Conservation (phyloP, 2,888 invertebrate genomes). For the Eilema depressum region DNA sequence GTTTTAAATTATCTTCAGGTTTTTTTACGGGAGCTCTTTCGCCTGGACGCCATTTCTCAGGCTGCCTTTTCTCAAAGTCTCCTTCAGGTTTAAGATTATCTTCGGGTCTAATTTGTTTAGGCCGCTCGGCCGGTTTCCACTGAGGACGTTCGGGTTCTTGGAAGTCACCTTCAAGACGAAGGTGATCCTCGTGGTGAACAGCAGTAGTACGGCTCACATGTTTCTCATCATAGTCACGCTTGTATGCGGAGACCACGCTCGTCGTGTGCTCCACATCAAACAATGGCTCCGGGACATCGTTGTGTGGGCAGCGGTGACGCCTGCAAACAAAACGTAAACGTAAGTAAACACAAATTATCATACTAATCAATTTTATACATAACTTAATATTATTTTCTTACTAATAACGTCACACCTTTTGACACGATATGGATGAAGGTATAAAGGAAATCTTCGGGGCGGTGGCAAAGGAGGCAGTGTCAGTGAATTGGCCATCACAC, state of each 20-base stretch:
- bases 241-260: constrained; percentile 88
- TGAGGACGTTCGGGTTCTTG: constrained; percentile 82
- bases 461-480: constrained; percentile 80
- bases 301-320: constrained; percentile 94
- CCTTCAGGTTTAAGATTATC: constrained; percentile 88
- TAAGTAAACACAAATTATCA: not conserved
- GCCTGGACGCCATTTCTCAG: constrained; percentile 81
- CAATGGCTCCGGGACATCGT: constrained; percentile 88
- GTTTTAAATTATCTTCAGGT: constrained; percentile 85
- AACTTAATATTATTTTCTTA: not conserved
- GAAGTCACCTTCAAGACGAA: constrained; percentile 91
- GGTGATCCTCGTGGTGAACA: constrained; percentile 90
- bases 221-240: constrained; percentile 89
- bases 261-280: constrained; percentile 86
- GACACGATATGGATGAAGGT: constrained; percentile 77
- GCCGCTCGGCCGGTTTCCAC: constrained; percentile 87
- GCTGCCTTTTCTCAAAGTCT: constrained; percentile 79
- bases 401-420: constrained; percentile 68
- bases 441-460: constrained; percentile 72
- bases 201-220: constrained; percentile 87
- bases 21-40: constrained; percentile 75
- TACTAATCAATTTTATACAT: not conserved
- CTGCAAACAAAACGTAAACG: constrained; percentile 74
- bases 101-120: constrained; percentile 84
- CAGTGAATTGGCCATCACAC: constrained; percentile 79